Base-by-base conservation (phyloP, 2,113 vertebrate species). In the Emydocephalus ijimae region DNA sequence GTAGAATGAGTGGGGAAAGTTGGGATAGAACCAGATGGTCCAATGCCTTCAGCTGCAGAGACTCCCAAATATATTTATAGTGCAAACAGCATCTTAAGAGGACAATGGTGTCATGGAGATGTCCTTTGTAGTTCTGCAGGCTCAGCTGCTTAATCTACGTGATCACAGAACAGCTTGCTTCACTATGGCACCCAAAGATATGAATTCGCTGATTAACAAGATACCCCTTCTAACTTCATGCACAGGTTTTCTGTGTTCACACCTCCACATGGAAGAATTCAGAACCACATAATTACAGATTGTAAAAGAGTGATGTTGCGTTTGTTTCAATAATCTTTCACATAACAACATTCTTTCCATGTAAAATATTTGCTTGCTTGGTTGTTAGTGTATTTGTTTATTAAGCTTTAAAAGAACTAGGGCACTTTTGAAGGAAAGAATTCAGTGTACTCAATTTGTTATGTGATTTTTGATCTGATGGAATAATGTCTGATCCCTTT, bases 61-160 rank as follows among this genome's bases (percentile, higher is more conserved):
- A 81, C n/a, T 85, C 94, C 59, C 91, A 74, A 64, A 87, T 74
- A 90, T 90, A 87, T 90, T 90, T 69, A 54, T 87, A 87, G 81
- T 69, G 10, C 57, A 74, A 64, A 86, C 85, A 87, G 57, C 89
- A 87, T 64, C 24, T 90, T 18, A 59, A 23, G 57, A 87, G 54
- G 1, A 0, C 0, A 2, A 48, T 3, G 10, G 1, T 89, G 69
- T 90, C 85, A 50, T 54, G 8, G 81, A n/a, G 56, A 29, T 11
- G 3, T 0, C 23, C 81, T 55, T 89, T 34, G 0, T 3, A 6
- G 29, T 55, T 92, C 90, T 85, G 57, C 87, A 69, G 85, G 23
- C 20, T 20, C 69, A 45, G 45, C 48, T 50, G 23, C 88, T 29
- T 87, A 43, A 69, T 88, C 54, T 26, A 85, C 43, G 20, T 48